These are phyloP conservation scores for Crotalus adamanteus DNA, from an alignment of 2,797 vertebrate species.

Conservation along the genomic window DNA sequence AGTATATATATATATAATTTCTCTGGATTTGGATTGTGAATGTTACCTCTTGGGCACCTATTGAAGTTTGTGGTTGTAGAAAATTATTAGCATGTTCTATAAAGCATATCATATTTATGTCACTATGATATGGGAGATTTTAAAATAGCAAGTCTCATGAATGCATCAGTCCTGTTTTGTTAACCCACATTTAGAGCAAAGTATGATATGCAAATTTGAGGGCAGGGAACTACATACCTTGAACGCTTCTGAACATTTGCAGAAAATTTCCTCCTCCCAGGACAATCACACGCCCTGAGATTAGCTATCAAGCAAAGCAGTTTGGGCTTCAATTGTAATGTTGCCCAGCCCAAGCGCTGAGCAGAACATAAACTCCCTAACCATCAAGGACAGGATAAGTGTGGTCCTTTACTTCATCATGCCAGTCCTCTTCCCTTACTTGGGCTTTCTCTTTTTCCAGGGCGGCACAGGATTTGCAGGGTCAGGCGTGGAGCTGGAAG, in stretches of 20 bases:
- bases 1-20: not conserved
- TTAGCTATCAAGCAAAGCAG: not conserved
- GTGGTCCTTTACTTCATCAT: fast-evolving
- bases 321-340: not conserved
- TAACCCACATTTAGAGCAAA: not conserved
- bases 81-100: not conserved
- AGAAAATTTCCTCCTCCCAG: not conserved
- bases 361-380: not conserved
- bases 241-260: not conserved
- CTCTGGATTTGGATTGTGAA: not conserved
- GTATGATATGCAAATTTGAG: not conserved
- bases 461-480: conserved; percentile 87
- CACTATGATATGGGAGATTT: not conserved
- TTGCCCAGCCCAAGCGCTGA: not conserved
- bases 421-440: not conserved
- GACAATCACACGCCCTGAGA: not conserved
- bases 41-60: not conserved
- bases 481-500: conserved; percentile 82
- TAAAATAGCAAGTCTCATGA: not conserved
- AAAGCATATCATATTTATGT: not conserved
- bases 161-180: not conserved
- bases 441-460: conserved; percentile 53
- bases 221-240: not conserved
- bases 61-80: not conserved
- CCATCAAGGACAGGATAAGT: too few relatives aligned